Evolutionary conservation across 1,140 invertebrate species (phyloP), one percentile per base, ranked within the genome.

Genomic region (Mycetomoellerius zeteki): DNA sequence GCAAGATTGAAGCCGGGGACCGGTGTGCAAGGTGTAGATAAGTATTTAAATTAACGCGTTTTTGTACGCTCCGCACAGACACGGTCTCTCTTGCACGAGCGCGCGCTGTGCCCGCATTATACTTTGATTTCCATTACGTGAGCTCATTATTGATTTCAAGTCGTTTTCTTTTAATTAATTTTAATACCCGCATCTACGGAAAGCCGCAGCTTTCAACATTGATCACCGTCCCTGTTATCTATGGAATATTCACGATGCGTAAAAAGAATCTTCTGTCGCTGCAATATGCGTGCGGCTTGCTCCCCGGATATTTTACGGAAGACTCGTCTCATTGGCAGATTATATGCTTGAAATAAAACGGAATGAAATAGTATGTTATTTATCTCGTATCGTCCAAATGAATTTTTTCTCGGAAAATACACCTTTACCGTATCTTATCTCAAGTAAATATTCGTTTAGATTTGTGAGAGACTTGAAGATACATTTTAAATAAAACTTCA

Each of bases 11-110:
- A 75, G 50, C 52, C 7, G 47, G 33, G 8, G 47, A 82, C 19
- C 21, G 81, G 75, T 60, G 75, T 80, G 80, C 75, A 64, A 85
- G 56, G 86, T 80, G 86, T 60, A 90, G 89, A 90, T 90, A 90
- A 90, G 81, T 85, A 80, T 90, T 90, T 88, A 86, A 90, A 90
- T 90, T 71, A 67, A 87, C 88, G 72, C 88, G 78, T 73, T 84
- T 27, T 80, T 86, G 12, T 75, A 65, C 37, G 2, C 16, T 24
- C 33, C 24, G 52, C 47, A 43, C 64, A 3, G 43, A 24, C 56
- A 12, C 4, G 56, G 19, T 43, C 37, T 43, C 37, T 10, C 7
- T 37, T 52, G 50, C 27, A 19, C 24, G 12, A 58, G 14, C 24
- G 33, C 12, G 16, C 78, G 33, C 50, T 56, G 16, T 43, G 43